Conservation (phyloP, 1,140 invertebrate species). For the Heliconius hermathena region DNA sequence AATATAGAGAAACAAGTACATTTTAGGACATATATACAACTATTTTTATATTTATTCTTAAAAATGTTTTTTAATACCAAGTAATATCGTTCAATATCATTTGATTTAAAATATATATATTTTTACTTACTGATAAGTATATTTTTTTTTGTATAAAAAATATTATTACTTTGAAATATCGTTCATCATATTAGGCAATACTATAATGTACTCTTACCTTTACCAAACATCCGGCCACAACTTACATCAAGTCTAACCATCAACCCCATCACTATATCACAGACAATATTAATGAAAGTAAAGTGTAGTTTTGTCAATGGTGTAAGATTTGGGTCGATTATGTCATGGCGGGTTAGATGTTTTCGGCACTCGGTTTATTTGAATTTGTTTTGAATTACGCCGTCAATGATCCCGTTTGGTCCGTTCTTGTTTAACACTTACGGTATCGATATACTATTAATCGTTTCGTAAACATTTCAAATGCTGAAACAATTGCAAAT, state of each 20-base stretch:
- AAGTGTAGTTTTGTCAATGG: conserved; percentile 61
- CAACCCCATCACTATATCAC: conserved; percentile 29
- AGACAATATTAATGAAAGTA: conserved; percentile 45
- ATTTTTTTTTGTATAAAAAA: too few relatives aligned
- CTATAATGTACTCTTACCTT: not conserved
- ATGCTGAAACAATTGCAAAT: conserved; percentile 99
- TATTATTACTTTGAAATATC: not conserved
- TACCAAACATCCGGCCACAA: not conserved
- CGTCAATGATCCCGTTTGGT: conserved; percentile 79
- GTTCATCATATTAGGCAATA: not conserved
- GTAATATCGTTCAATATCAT: too few relatives aligned
- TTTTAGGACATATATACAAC: not conserved
- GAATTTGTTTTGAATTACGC: conserved; percentile 79
- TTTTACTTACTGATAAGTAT: too few relatives aligned
- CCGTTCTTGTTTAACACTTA: conserved; percentile 68
- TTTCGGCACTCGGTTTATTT: conserved; percentile 77
- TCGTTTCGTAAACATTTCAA: conserved; percentile 80
- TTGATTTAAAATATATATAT: too few relatives aligned
- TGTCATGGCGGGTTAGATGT: conserved; percentile 82
- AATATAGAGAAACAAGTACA: not conserved
- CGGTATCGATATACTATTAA: conserved; percentile 70
- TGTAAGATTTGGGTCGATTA: conserved; percentile 79
- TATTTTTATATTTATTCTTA: too few relatives aligned
- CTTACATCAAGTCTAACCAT: not conserved
- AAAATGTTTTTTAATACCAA: too few relatives aligned